Evolutionary conservation across 1,140 invertebrate species (phyloP), one percentile per base, ranked within the genome.

Genomic region (Leptonema lineaticorne): DNA sequence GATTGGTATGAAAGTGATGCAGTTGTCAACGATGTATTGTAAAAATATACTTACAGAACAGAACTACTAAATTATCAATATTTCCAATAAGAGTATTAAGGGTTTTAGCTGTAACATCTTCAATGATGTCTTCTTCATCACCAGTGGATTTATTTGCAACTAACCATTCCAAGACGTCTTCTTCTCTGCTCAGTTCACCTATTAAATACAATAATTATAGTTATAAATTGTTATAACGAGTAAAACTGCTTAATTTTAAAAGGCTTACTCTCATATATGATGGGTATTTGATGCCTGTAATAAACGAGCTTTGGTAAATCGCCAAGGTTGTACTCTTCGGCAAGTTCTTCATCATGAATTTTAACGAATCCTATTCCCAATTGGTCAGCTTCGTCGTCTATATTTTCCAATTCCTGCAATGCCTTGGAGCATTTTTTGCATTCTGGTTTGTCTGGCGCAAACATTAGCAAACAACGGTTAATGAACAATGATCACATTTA

Each of bases 321-420:
- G 74, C 92, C 92, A 75, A 96, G 85, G 83, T 93, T 95, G 83
- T 96, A 96, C 79, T 96, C 94, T 77, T 95, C 92, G 64, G 94
- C 92, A 67, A 97, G 83, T 75, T 88, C 87, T 81, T 95, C 92
- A 78, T 97, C 95, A 71, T 94, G 90, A 75, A 96, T 96, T 81
- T 96, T 96, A 22, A 96, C 94, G 78, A 96, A 96, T 69, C 93
- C 94, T 76, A 96, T 96, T 50, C 92, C 93, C 67, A 96, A 84
- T 77, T 96, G 92, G 82, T 96, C 94, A n/a, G 94, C 94, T 80
- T 96, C 94, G 76, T 96, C 94, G 76, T 96, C 94, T 75, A 96
- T 96, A 81, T 96, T 96, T 80, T 97, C 95, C 78, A 96, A 78
- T 81, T 95, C 92, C 81, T 92, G 88, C 50, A 95, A 83, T 46